phyloP scores from a whole-genome alignment of 2,888 invertebrate species.

The Cryptocheilus praepositus region DNA sequence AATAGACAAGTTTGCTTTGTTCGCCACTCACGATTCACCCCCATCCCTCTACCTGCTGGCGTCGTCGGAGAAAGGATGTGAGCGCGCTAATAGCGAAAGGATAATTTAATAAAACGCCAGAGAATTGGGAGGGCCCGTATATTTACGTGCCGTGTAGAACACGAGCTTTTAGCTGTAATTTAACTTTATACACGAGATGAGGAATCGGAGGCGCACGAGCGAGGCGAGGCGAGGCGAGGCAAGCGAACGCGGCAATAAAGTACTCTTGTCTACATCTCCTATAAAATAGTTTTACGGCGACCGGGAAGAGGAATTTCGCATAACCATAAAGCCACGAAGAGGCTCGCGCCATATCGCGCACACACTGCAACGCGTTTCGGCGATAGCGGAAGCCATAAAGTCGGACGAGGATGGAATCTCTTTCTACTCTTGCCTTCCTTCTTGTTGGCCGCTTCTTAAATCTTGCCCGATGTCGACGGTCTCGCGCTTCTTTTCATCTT shows the following conservation, averaged over 20 bases:
- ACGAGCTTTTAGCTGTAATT: conserved; percentile 69
- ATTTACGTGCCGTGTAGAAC: conserved; percentile 63
- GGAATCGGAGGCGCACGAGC: conserved; percentile 26
- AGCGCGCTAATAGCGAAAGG: conserved; percentile 25
- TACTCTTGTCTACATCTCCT: conserved; percentile 67
- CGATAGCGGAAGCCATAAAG: conserved; percentile 55
- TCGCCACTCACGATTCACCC: too few relatives aligned
- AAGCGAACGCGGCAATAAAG: conserved; percentile 56
- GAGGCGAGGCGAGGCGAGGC: neutral
- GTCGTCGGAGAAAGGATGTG: neutral
- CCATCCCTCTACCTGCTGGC: too few relatives aligned
- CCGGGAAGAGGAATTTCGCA: conserved; percentile 69
- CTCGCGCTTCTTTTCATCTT: too few relatives aligned
- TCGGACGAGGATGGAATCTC: conserved; percentile 13
- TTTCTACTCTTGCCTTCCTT: conserved; percentile 6
- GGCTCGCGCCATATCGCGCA: conserved; percentile 50
- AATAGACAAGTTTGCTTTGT: too few relatives aligned
- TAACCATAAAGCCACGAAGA: conserved; percentile 65
- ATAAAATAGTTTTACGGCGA: conserved; percentile 74
- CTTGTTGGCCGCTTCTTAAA: conserved; percentile 4
- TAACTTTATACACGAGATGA: conserved; percentile 58
- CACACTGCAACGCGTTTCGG: conserved; percentile 36
- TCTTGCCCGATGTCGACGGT: too few relatives aligned
- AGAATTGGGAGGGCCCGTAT: conserved; percentile 39
- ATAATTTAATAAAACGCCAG: conserved; percentile 31